Evolutionary conservation across 2,888 invertebrate genomes (phyloP).

Genomic region (Lysandra coridon): DNA sequence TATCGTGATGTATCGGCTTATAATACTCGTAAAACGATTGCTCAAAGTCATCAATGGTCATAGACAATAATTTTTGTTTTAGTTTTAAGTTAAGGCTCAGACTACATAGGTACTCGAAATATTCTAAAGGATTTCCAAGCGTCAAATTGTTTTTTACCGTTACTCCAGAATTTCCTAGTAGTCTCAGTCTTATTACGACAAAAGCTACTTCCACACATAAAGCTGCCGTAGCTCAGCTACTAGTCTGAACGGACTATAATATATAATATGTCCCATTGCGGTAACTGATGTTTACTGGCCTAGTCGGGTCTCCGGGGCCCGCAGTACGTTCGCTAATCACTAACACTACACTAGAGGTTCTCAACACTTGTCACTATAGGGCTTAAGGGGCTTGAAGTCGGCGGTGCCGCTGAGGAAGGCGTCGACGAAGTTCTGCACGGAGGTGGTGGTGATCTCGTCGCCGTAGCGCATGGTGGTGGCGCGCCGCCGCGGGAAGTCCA

Average conservation of each 20-base stretch:
- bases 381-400: conserved; percentile 76
- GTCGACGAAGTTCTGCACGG: conserved; percentile 85
- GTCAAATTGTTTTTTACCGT: too few species aligned
- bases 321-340: neutral
- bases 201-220: too few species aligned
- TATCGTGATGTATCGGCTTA: neutral
- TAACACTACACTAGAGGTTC: neutral
- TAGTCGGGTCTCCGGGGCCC: neutral
- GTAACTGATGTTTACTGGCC: conserved; percentile 2
- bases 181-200: too few species aligned
- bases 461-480: conserved; percentile 86
- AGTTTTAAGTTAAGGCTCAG: neutral
- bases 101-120: too few species aligned
- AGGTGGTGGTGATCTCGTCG: conserved; percentile 85
- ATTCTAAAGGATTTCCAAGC: too few species aligned
- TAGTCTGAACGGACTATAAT: too few species aligned
- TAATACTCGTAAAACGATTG: neutral
- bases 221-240: too few species aligned
- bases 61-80: neutral
- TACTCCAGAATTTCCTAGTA: too few species aligned
- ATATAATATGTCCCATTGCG: neutral
- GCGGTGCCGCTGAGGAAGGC: conserved; percentile 82
- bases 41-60: neutral
- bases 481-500: conserved; percentile 84
- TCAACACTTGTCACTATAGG: conserved; percentile 73